Base-by-base conservation (phyloP, 2,888 invertebrate species). In the Cepaea hortensis region DNA sequence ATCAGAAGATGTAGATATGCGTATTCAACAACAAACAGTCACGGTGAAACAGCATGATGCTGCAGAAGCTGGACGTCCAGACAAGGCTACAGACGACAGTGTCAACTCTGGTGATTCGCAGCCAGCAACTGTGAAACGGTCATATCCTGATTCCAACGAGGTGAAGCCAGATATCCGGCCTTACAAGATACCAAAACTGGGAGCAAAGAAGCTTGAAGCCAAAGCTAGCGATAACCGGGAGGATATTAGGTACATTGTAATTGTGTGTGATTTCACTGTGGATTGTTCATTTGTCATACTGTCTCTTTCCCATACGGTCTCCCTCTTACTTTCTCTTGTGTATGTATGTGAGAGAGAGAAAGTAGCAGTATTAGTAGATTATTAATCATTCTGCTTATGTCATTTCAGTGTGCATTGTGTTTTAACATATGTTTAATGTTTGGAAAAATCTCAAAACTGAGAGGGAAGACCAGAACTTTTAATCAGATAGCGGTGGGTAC, bases 1-100 rank as follows among this genome's bases (percentile, higher is more conserved):
- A 1, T 46, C 62, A 65, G 75, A 85, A 65, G 85, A 85, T 85
- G 75, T 85, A 46, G 85, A 85, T n/a, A 85, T 85, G 85, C 85
- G 85, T 18, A 81, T 85, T 48, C 81, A 62, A n/a, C 81, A 61
- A 13, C 20, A 35, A 18, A 13, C 48, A 18, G 61, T 62, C 7
- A 80, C 73, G 50, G 13, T 65, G 2, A 46, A 80, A 15, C 23
- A 48, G 15, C 23, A 23, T 61, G 48, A 73, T 72, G n/a, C 15
- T 23, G 6, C 18, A 46, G 48, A 84, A 77, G 70, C 13, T 48
- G 68, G 7, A n/a, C 76, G 23, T 46, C 9, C 48, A 72, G 81
- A 73, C 0, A 81, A 81, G 61, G 76, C 20, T 15, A 73, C 73
- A 70, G 85, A 80, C 18, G 72, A 9, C 46, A 68, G 7, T 62